phyloP scores from a whole-genome alignment of 2,797 vertebrate genomes.

The Danio tinwini region DNA sequence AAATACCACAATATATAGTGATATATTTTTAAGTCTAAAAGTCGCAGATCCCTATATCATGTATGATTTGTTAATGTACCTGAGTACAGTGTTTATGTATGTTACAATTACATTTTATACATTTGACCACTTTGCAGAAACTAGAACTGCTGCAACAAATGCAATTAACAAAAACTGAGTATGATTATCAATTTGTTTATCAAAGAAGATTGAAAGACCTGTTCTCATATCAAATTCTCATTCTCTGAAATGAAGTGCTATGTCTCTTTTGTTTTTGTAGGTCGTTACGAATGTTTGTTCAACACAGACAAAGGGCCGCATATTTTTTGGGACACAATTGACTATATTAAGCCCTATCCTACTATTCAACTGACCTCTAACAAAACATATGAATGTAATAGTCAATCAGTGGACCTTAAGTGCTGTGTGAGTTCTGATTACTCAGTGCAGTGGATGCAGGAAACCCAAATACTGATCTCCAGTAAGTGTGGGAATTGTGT shows the following conservation, averaged over 20 bases:
- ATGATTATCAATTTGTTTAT: neutral
- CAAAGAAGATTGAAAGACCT: neutral
- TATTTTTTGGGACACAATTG: neutral
- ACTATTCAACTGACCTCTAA: conserved; percentile 30
- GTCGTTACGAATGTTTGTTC: conserved; percentile 64
- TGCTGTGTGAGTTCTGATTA: conserved; percentile 68
- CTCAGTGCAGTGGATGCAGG: conserved; percentile 46
- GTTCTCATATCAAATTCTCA: neutral
- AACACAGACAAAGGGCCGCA: neutral
- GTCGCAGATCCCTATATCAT: neutral
- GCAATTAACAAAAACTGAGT: neutral
- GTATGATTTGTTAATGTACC: neutral
- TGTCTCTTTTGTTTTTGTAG: conserved; percentile 54
- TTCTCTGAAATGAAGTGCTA: neutral
- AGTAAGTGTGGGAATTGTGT: conserved; percentile 8
- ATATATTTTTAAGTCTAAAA: too few species aligned
- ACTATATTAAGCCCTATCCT: conserved; percentile 59
- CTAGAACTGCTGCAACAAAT: neutral
- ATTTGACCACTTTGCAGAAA: neutral
- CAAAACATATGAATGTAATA: conserved; percentile 44
- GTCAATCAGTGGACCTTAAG: accelerated
- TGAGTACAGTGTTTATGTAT: neutral
- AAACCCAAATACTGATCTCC: neutral
- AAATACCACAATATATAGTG: too few species aligned
- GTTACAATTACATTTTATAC: neutral